Conservation (phyloP, 2,888 invertebrate genomes). For the Orchesella flavescens region DNA sequence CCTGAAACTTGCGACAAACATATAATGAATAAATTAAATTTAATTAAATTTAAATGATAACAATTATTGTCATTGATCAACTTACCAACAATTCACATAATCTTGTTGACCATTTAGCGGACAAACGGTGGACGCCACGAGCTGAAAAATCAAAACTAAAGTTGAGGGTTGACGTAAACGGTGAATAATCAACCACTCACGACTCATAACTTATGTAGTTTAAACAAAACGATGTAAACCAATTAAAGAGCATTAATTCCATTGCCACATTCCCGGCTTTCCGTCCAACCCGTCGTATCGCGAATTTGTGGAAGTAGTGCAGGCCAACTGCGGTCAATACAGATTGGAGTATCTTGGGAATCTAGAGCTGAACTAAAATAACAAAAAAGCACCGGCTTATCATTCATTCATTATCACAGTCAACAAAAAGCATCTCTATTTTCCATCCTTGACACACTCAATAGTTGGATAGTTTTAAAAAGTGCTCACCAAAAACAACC, state of each 20-base stretch:
- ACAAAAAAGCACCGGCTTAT: neutral
- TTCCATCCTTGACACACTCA: neutral
- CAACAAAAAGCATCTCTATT: no score
- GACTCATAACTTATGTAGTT: no score
- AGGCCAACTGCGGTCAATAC: conserved; percentile 85
- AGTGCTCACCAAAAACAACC: neutral
- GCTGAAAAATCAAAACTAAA: no score
- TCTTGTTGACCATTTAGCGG: no score
- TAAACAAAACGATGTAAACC: conserved; percentile 96
- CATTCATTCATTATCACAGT: neutral
- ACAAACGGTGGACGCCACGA: no score
- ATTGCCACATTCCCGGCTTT: conserved; percentile 81
- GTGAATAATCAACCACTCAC: no score
- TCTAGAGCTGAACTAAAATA: conserved; percentile 72
- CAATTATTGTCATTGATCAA: no score
- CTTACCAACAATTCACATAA: no score
- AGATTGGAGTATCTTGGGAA: conserved; percentile 89
- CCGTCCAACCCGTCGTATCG: conserved; percentile 74
- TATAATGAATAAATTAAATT: no score
- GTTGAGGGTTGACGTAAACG: no score
- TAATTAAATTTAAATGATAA: no score
- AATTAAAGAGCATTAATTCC: conserved; percentile 84
- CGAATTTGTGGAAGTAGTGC: conserved; percentile 77
- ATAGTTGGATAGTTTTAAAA: neutral
- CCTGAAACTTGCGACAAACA: no score